Percentiles rank a stretch among this genome's conserved stretches.
phyloP scores from a whole-genome alignment of 1,140 invertebrate genomes.

The Drosophila baimaii region DNA sequence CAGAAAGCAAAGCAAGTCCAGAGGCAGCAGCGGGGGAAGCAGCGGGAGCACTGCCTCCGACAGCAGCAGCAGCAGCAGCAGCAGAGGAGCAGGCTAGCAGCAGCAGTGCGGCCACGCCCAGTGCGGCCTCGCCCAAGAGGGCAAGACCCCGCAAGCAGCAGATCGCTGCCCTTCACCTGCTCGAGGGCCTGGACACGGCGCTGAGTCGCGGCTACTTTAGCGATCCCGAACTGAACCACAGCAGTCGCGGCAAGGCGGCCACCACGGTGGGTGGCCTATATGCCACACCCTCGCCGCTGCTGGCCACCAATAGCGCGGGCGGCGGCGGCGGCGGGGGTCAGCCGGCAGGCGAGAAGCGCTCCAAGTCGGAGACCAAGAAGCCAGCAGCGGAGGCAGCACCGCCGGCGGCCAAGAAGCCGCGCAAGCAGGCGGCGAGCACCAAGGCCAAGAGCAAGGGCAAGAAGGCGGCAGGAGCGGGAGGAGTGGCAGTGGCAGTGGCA shows the following conservation, averaged over 20 bases:
- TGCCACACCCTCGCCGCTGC: constrained; percentile 45
- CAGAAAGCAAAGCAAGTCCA: no score
- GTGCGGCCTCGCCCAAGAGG: constrained; percentile 68
- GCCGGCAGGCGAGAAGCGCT: constrained; percentile 75
- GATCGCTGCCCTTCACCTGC: constrained; percentile 64
- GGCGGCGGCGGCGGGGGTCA: no score
- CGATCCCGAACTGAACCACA: constrained; percentile 76
- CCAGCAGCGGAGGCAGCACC: constrained; percentile 37
- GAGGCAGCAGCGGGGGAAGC: neutral
- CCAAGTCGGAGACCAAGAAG: constrained; percentile 83
- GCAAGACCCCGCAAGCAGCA: constrained; percentile 67
- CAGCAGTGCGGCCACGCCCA: constrained; percentile 22
- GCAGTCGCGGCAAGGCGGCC: constrained; percentile 32
- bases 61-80: neutral
- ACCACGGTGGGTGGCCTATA: constrained; percentile 37
- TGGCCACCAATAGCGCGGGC: constrained; percentile 6
- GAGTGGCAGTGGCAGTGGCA: neutral
- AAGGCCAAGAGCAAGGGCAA: constrained; percentile 49
- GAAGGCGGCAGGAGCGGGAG: constrained; percentile 1
- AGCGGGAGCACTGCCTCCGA: neutral
- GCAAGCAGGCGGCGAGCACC: constrained; percentile 25
- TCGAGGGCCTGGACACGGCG: constrained; percentile 59
- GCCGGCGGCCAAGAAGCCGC: constrained; percentile 33
- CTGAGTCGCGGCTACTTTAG: constrained; percentile 80
- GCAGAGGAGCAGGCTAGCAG: constrained; percentile 12